Evolutionary conservation across 2,797 vertebrate species (phyloP).

Genomic region (Schizopygopsis malacanthus): DNA sequence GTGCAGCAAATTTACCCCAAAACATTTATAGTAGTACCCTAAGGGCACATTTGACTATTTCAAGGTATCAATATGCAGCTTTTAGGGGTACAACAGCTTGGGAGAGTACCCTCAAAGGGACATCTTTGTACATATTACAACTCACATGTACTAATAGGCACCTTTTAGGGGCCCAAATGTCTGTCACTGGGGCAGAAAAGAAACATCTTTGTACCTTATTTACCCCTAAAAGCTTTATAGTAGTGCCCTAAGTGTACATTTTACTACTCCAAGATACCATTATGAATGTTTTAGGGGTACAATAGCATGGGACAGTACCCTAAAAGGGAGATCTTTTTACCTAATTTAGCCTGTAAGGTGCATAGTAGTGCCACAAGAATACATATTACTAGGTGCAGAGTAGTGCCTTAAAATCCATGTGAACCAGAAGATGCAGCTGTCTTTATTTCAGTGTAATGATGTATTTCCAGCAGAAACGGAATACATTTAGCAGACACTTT

Average conservation of each 20-base stretch:
- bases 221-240: neutral
- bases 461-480: too few relatives aligned
- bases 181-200: neutral
- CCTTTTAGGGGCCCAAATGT: neutral
- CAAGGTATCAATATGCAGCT: neutral
- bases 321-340: neutral
- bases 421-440: too few relatives aligned
- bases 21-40: neutral
- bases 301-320: neutral
- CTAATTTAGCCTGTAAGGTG: neutral
- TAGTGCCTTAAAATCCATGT: too few relatives aligned
- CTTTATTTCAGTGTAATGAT: too few relatives aligned
- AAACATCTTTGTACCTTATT: neutral
- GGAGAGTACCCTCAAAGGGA: neutral
- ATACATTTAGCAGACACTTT: too few relatives aligned
- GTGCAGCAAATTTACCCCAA: neutral
- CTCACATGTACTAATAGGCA: neutral
- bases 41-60: neutral
- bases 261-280: neutral
- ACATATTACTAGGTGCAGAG: neutral
- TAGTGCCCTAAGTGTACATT: neutral
- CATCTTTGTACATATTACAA: neutral
- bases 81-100: neutral
- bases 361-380: neutral
- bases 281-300: neutral